Conservation (phyloP, 1,140 invertebrate species). For the Xylocopa sonorina region DNA sequence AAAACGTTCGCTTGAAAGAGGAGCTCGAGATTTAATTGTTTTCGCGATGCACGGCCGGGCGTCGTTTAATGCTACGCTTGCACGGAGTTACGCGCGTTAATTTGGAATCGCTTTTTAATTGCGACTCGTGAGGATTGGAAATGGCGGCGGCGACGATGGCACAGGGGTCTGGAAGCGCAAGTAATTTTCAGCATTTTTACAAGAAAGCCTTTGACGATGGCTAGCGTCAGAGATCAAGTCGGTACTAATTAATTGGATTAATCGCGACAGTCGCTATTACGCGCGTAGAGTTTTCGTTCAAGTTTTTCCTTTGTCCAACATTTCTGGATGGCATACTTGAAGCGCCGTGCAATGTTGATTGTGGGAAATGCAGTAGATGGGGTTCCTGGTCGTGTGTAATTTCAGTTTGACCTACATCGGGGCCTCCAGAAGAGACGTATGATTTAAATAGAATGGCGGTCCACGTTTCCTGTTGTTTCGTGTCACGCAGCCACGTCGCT, state of each 20-base stretch:
- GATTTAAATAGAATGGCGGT: conserved; percentile 58
- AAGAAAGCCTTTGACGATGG: conserved; percentile 2
- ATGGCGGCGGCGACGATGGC: no score
- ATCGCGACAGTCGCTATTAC: not conserved
- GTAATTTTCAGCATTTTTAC: not conserved
- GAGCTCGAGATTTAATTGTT: conserved; percentile 33
- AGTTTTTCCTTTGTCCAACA: not conserved
- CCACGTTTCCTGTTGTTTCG: conserved; percentile 50
- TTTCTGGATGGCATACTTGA: no score
- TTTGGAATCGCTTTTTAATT: conserved; percentile 13
- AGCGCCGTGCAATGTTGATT: not conserved
- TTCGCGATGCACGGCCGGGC: conserved; percentile 13
- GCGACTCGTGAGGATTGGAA: not conserved
- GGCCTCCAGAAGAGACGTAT: conserved; percentile 47
- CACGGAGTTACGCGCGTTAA: conserved; percentile 5
- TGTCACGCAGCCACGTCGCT: conserved; percentile 36
- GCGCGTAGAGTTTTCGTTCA: no score
- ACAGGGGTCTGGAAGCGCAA: conserved; percentile 2
- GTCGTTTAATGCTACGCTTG: not conserved
- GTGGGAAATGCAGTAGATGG: not conserved
- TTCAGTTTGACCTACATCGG: conserved; percentile 57
- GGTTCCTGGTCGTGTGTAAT: conserved; percentile 37
- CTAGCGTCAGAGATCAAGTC: not conserved
- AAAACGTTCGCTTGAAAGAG: conserved; percentile 1
- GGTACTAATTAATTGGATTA: conserved; percentile 18